These are phyloP conservation scores for Melanocharis versteri DNA, from an alignment of 2,113 vertebrate species.

Conservation along the genomic window DNA sequence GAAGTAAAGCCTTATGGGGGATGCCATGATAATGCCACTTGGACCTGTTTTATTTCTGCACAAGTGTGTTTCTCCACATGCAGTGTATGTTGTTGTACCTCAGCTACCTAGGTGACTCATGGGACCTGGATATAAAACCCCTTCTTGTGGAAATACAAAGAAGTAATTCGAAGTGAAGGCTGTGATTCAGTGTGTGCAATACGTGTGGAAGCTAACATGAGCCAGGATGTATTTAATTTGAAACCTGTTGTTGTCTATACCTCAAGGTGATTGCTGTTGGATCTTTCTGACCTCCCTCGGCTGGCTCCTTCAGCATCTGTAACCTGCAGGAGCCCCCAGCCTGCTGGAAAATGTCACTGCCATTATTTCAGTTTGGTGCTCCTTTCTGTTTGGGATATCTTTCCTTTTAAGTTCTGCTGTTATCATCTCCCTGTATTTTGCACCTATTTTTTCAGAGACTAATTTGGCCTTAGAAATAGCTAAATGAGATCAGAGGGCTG, in stretches of 20 bases:
- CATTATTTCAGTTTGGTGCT: not conserved
- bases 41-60: not conserved
- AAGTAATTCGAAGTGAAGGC: not conserved
- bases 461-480: not conserved
- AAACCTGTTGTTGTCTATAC: not conserved
- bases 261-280: not conserved
- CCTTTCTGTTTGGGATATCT: not conserved
- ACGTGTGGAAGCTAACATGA: not conserved
- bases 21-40: slow-evolving; percentile 61
- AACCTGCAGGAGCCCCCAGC: not conserved
- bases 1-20: slow-evolving; percentile 50
- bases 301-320: slow-evolving; percentile 1
- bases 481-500: not conserved
- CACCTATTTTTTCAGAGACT: not conserved
- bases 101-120: not conserved
- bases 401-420: not conserved
- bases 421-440: not conserved
- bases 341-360: not conserved
- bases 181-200: not conserved
- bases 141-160: not conserved
- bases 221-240: not conserved
- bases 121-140: not conserved
- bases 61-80: not conserved
- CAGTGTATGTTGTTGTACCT: not conserved
- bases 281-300: slow-evolving; percentile 1